phyloP scores from a whole-genome alignment of 2,888 invertebrate species.

The Dichetophora obliterata region DNA sequence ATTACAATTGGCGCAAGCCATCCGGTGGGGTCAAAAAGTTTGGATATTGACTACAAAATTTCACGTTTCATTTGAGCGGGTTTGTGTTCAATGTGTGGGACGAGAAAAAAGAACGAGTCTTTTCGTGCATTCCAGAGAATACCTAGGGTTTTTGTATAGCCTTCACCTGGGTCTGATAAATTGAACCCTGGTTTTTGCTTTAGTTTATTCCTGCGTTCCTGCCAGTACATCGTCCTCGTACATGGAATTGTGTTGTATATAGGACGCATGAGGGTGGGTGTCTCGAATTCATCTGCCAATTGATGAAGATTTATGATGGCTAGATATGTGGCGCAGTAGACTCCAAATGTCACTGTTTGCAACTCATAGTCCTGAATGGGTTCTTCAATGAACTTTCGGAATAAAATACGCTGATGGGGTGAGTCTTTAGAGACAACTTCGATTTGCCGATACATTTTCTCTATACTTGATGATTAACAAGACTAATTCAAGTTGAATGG shows the following conservation, averaged over 20 bases:
- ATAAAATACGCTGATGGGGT: constrained; percentile 47
- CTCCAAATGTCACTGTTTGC: constrained; percentile 41
- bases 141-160: constrained; percentile 37
- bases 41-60: no score
- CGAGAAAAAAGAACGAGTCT: constrained; percentile 35
- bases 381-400: constrained; percentile 23
- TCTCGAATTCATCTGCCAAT: constrained; percentile 32
- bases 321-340: constrained; percentile 37
- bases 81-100: neutral
- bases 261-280: neutral
- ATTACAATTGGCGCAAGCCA: no score
- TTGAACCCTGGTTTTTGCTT: constrained; percentile 7
- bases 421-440: constrained; percentile 26
- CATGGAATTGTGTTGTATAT: constrained; percentile 27
- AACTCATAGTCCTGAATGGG: constrained; percentile 33
- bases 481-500: no score
- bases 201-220: constrained; percentile 29
- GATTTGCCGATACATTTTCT: constrained; percentile 52
- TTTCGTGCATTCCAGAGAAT: constrained; percentile 37
- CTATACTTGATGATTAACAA: constrained; percentile 24
- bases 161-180: neutral
- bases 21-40: no score
- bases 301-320: constrained; percentile 40
- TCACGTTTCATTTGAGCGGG: no score
- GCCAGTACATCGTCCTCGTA: constrained; percentile 43